Evolutionary conservation across 2,888 invertebrate genomes (phyloP), one percentile per base, ranked within the genome.

Genomic region (Zhuqinia jingwanae): DNA sequence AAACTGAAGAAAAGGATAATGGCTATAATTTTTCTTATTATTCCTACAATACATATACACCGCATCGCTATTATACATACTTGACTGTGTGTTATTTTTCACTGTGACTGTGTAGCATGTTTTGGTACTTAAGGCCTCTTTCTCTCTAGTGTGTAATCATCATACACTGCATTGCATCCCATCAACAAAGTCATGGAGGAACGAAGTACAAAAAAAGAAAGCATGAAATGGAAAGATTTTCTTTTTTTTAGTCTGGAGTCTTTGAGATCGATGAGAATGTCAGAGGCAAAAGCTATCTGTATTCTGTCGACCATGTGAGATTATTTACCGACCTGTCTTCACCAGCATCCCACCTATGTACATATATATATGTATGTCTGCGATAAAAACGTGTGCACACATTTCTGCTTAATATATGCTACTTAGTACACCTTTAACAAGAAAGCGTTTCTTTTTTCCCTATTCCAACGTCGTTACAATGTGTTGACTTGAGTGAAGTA

Each of bases 261-360:
- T n/a, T 68, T 11, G 87, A 86, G 90, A 90, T 90, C 82, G 90
- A 90, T 90, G 90, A 84, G 87, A 86, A 86, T 88, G 89, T 88
- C 89, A 89, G 88, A 77, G 80, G 70, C 87, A 85, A 88, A 73
- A 75, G 73, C 83, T 87, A 76, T 75, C 83, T 70, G 80, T 81
- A 81, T 81, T 81, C 80, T 81, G 80, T 60, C 82, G 82, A 82
- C 75, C 75, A 63, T 73, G 82, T 63, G 78, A 85, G 85, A 88
- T 82, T 85, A 88, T 88, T 85, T 85, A 87, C 88, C 86, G 86
- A 87, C 88, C 89, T 89, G 89, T 88, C 89, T 87, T 42, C 85
- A 76, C 88, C 89, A 89, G 77, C 73, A 50, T 25, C 15, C 73
- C 73, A 50, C 73, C 50, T 47, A 70, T 70, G n/a, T n/a, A n/a